Percentiles rank a stretch among this genome's conserved stretches.
These are phyloP conservation scores for Actinia equina DNA, from an alignment of 64 coral and sea anemone genomes.

Conservation along the genomic window DNA sequence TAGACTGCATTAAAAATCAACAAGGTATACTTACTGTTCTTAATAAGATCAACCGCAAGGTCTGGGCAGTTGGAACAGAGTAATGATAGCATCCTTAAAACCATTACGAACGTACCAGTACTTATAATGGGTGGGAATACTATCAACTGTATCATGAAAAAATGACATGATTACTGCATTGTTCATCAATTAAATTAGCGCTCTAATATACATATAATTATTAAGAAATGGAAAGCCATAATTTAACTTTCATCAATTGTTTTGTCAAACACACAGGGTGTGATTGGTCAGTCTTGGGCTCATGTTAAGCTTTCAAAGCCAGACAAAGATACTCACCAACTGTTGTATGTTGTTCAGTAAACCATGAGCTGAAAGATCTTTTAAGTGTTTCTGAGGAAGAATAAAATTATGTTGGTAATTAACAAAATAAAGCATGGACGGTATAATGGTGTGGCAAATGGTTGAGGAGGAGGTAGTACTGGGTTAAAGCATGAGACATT, in stretches of 20 bases:
- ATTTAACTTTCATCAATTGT: not conserved
- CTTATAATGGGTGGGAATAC: conserved; percentile 88
- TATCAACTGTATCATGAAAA: conserved; percentile 58
- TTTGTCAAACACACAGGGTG: no score
- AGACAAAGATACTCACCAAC: conserved; percentile 45
- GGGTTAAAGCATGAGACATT: no score
- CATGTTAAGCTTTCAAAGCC: not conserved
- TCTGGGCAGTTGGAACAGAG: conserved; percentile 92
- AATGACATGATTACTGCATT: not conserved
- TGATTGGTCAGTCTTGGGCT: no score
- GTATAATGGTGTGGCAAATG: not conserved
- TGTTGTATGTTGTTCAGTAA: conserved; percentile 93
- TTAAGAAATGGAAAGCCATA: no score
- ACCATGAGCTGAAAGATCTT: conserved; percentile 88
- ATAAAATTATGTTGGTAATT: not conserved
- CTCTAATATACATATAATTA: no score
- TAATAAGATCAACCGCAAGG: conserved; percentile 86
- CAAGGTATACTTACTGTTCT: conserved; percentile 69
- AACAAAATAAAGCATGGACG: not conserved
- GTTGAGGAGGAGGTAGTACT: no score
- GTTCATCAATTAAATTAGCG: not conserved
- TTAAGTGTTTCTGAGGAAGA: conserved; percentile 65
- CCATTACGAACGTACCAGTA: conserved; percentile 94
- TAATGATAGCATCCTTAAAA: conserved; percentile 87
- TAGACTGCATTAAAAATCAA: not conserved